Evolutionary conservation across 1,140 invertebrate species (phyloP).

Genomic region (Ostrea denselamellosa): DNA sequence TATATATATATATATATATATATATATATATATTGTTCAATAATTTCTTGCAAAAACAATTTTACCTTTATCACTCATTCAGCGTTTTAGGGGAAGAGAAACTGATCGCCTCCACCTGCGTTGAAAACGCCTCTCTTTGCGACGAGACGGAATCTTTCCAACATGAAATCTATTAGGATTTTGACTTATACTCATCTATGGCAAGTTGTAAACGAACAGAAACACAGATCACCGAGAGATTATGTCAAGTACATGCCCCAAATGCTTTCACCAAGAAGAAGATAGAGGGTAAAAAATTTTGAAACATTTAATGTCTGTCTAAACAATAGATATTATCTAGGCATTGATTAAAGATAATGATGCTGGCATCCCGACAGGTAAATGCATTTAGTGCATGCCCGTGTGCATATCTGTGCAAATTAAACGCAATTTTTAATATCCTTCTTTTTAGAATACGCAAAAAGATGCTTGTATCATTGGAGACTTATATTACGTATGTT

Average conservation of each 20-base stretch:
- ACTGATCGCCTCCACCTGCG: neutral
- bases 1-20: too few relatives aligned
- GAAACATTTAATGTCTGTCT: constrained; percentile 35
- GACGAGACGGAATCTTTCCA: constrained; percentile 1
- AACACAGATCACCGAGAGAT: constrained; percentile 3
- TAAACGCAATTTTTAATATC: neutral
- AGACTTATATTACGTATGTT: neutral
- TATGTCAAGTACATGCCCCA: neutral
- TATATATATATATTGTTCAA: too few relatives aligned
- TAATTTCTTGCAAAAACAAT: neutral
- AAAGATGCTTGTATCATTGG: neutral
- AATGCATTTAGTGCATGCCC: neutral
- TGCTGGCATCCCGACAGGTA: constrained; percentile 11
- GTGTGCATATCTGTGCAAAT: constrained; percentile 6
- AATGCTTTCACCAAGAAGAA: neutral
- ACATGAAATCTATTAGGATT: neutral
- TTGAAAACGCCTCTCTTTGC: neutral
- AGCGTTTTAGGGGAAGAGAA: neutral
- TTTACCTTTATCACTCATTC: neutral
- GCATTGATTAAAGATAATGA: constrained; percentile 34
- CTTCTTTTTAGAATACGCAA: neutral
- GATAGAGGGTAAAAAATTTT: constrained; percentile 17
- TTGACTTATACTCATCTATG: neutral
- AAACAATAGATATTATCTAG: constrained; percentile 33
- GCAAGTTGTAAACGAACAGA: constrained; percentile 1